Base-by-base conservation (phyloP, 2,113 vertebrate species). In the Oryzias curvinotus region DNA sequence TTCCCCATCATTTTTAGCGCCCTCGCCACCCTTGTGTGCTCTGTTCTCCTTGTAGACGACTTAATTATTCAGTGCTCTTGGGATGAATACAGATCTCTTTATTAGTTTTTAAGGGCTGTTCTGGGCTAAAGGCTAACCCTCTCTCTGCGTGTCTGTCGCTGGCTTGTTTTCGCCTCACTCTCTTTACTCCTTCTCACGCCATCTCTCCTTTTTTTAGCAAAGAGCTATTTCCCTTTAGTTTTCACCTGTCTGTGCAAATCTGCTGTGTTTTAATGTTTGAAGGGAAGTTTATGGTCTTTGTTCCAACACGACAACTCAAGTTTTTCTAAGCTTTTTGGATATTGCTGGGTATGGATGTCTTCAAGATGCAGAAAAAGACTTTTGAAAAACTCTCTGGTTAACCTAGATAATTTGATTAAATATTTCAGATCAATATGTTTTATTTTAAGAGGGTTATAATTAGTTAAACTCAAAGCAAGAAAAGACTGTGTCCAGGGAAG, bases 61-160 rank as follows among this genome's bases (percentile, higher is more conserved):
- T 92, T 73, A 90, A 92, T 91, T 87, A 90, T 91, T 92, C 84
- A 91, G 62, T 45, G 69, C 74, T 59, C 83, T 75, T 56, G 67
- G 78, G 81, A 90, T 89, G 87, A 89, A 89, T 90, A 88, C 85
- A 73, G 82, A 86, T 86, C 68, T 73, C 72, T 80, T 69, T 84
- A 90, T 91, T 77, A 84, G 90, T 90, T 90, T 91, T 91, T 91
- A 85, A 91, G 77, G 73, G 75, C 56, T 63, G 75, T 78, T 86
- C 78, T 80, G 71, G 73, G 81, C 80, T 74, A 62, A 87, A 78
- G 72, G 81, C 81, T 57, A 57, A 80, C 72, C 64, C 64, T 69
- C 71, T 77, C 63, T 71, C 66, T 65, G 57, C 30, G 17, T 59
- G 59, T 68, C 47, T 75, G 65, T 30, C 71, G 84, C 57, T 61